Evolutionary conservation across 2,113 vertebrate species (phyloP).

Genomic region (Pyrgilauda ruficollis): DNA sequence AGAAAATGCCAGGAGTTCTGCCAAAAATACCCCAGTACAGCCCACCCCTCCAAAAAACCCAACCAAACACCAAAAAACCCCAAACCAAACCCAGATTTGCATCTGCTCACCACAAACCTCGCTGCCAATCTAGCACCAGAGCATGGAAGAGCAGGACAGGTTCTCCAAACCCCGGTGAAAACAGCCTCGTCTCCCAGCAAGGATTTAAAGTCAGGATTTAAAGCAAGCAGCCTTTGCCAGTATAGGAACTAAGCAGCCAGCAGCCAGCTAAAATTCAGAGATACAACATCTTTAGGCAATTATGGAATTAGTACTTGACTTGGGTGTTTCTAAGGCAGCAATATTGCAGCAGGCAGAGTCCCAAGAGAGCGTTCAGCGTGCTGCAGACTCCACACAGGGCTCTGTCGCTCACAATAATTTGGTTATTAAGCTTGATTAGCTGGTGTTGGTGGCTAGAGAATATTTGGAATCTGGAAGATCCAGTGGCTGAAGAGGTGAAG

Average conservation of each 20-base stretch:
- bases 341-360: background rate
- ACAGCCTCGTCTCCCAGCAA: background rate
- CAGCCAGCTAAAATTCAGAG: background rate
- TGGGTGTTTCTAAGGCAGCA: background rate
- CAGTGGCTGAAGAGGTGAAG: background rate
- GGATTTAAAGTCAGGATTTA: background rate
- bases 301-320: background rate
- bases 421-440: background rate
- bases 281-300: background rate
- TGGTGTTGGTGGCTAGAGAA: background rate
- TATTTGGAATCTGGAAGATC: background rate
- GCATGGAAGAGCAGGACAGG: background rate
- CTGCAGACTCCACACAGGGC: background rate
- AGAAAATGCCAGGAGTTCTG: background rate
- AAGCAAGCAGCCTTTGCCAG: background rate
- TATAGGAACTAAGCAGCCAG: background rate
- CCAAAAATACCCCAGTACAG: background rate
- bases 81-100: background rate
- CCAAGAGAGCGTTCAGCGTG: background rate
- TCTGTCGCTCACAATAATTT: background rate
- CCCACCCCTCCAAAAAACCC: background rate
- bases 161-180: background rate
- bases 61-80: background rate
- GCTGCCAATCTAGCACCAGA: background rate
- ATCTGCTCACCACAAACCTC: background rate